Percentiles rank a stretch among this genome's conserved stretches.
These are phyloP conservation scores for Montipora capricornis DNA, from an alignment of 64 coral and sea anemone species.

Conservation along the genomic window DNA sequence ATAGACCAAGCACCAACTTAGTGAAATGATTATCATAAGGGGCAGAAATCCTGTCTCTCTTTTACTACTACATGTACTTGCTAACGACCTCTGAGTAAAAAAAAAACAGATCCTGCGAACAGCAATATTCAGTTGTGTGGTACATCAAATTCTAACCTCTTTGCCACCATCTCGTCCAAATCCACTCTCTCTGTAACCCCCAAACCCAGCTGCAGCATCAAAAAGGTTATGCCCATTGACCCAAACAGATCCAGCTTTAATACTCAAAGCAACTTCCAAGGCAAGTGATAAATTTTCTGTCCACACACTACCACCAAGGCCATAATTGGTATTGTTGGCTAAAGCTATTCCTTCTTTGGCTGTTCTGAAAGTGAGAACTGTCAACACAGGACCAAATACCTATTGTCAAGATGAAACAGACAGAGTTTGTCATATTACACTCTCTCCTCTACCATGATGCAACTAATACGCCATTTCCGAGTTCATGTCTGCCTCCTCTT, in stretches of 20 bases:
- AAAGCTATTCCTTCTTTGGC: slow-evolving; percentile 96
- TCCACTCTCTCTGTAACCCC: slow-evolving; percentile 96
- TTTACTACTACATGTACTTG: no score
- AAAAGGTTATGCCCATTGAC: slow-evolving; percentile 98
- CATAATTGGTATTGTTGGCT: slow-evolving; percentile 98
- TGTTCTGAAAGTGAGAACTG: slow-evolving; percentile 94
- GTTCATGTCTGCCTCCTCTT: no score
- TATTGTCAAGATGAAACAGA: neutral
- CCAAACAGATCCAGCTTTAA: slow-evolving; percentile 94
- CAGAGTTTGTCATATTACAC: no score
- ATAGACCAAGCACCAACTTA: no score
- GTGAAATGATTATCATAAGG: no score
- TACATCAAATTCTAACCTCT: slow-evolving; percentile 63
- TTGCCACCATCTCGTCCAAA: slow-evolving; percentile 97
- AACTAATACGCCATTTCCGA: no score
- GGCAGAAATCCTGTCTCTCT: no score
- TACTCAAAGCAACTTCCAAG: slow-evolving; percentile 88
- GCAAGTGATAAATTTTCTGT: slow-evolving; percentile 92
- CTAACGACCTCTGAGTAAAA: no score
- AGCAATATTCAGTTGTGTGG: no score
- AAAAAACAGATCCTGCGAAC: no score
- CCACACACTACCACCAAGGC: slow-evolving; percentile 96
- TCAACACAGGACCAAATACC: slow-evolving; percentile 97
- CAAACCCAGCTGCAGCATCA: slow-evolving; percentile 98
- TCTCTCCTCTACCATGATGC: no score